A percentile compares a stretch with the other conserved stretches of the same genome.
Conservation (phyloP, 1,140 invertebrate genomes). For the Ceratina australensis region DNA sequence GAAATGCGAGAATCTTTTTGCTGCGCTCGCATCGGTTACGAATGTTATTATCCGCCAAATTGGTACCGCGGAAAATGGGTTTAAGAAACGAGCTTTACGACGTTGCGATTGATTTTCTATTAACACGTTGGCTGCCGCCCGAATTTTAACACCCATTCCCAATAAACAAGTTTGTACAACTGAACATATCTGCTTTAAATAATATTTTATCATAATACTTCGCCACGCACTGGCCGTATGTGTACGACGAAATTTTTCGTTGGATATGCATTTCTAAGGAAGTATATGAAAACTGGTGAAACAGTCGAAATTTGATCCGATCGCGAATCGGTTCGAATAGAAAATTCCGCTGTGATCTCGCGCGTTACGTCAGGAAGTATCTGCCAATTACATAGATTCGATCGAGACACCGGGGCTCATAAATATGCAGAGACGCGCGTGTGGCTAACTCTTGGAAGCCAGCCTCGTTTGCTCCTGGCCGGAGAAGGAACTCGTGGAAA, state of each 20-base stretch:
- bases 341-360: background rate
- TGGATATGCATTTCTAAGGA: too few relatives aligned
- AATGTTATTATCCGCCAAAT: background rate
- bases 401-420: slow-evolving; percentile 19
- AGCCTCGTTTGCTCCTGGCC: background rate
- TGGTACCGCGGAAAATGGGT: background rate
- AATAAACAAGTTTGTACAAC: too few relatives aligned
- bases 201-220: too few relatives aligned
- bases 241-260: too few relatives aligned
- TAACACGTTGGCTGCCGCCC: too few relatives aligned
- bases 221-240: too few relatives aligned
- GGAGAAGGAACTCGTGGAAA: slow-evolving; percentile 13
- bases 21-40: background rate
- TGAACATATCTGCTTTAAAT: too few relatives aligned
- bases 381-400: slow-evolving; percentile 16
- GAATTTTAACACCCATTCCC: too few relatives aligned
- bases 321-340: background rate
- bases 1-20: background rate
- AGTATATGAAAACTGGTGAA: too few relatives aligned
- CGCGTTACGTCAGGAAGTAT: slow-evolving; percentile 13
- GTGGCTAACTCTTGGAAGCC: background rate
- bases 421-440: slow-evolving; percentile 27
- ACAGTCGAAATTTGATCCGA: too few relatives aligned
- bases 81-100: background rate
- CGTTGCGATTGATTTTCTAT: too few relatives aligned